These are phyloP conservation scores for Lasioglossum albipes DNA, from an alignment of 1,140 invertebrate genomes.

Conservation along the genomic window DNA sequence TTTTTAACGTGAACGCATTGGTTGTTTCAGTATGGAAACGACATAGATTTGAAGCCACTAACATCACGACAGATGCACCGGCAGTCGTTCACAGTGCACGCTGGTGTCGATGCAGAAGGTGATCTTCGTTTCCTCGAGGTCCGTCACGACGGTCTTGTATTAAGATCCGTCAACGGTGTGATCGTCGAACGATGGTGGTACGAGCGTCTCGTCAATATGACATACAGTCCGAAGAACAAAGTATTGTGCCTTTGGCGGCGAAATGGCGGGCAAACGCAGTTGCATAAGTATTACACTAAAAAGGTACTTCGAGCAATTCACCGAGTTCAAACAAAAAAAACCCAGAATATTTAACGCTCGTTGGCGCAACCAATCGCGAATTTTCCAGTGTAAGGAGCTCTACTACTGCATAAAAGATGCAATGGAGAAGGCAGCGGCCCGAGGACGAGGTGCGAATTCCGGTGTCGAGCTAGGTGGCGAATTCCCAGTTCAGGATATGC, in stretches of 20 bases:
- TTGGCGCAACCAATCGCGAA: no score
- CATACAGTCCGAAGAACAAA: conserved; percentile 98
- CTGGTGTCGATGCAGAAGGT: conserved; percentile 93
- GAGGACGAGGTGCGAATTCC: conserved; percentile 87
- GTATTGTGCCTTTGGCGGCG: conserved; percentile 97
- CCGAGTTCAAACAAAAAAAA: no score
- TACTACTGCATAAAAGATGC: conserved; percentile 99
- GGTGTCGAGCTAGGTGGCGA: conserved; percentile 96
- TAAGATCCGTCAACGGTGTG: conserved; percentile 94
- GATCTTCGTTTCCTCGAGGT: conserved; percentile 98
- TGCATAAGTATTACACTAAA: conserved; percentile 99
- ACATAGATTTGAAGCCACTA: conserved; percentile 96
- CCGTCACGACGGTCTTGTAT: conserved; percentile 97
- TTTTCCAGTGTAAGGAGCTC: conserved; percentile 94
- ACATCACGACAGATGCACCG: conserved; percentile 95
- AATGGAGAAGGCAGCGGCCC: conserved; percentile 96
- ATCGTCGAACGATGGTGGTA: conserved; percentile 99
- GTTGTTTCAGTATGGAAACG: conserved; percentile 90
- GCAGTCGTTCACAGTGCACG: conserved; percentile 98
- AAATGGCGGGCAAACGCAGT: conserved; percentile 93
- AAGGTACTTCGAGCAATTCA: conserved; percentile 85
- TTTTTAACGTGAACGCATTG: not conserved
- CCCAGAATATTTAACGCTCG: no score
- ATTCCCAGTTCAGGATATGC: conserved; percentile 98
- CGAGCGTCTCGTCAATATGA: conserved; percentile 99